Conservation (phyloP, 2,888 invertebrate genomes). For the Clitarchus hookeri region DNA sequence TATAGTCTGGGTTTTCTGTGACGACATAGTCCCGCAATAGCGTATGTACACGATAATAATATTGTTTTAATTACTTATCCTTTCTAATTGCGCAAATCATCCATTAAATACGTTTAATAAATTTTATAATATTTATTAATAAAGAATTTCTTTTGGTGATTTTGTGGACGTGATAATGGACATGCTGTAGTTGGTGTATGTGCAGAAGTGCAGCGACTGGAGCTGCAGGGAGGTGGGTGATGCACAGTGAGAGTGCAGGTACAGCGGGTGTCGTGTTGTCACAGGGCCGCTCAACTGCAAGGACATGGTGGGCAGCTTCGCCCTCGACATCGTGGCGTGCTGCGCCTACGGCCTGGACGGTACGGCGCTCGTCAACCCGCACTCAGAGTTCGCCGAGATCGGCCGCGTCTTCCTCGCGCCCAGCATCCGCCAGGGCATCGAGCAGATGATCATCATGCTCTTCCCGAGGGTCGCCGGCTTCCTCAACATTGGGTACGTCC, state of each 20-base stretch:
- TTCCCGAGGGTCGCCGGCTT: constrained; percentile 22
- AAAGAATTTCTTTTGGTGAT: too few species aligned
- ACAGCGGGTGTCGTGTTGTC: not conserved
- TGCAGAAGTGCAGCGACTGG: too few species aligned
- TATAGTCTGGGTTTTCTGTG: too few species aligned
- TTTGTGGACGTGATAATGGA: too few species aligned
- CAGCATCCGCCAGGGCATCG: constrained; percentile 42
- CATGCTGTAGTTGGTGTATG: too few species aligned
- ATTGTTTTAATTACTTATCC: too few species aligned
- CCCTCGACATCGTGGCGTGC: constrained; percentile 26
- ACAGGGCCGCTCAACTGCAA: constrained; percentile 17
- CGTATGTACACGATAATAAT: too few species aligned
- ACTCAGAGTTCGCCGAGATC: constrained; percentile 27
- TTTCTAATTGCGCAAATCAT: too few species aligned
- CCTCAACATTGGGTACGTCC: constrained; percentile 12
- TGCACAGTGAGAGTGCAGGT: not conserved
- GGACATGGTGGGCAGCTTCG: constrained; percentile 27
- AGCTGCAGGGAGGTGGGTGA: too few species aligned
- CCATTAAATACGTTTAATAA: too few species aligned
- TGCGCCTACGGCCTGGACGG: constrained; percentile 31
- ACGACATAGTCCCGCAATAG: too few species aligned
- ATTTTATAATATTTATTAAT: too few species aligned
- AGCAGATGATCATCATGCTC: constrained; percentile 11
- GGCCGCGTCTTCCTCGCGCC: constrained; percentile 30
- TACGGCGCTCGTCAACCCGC: constrained; percentile 27